Conservation (phyloP, 2,888 invertebrate genomes). For the Phragmatobia fuliginosa region DNA sequence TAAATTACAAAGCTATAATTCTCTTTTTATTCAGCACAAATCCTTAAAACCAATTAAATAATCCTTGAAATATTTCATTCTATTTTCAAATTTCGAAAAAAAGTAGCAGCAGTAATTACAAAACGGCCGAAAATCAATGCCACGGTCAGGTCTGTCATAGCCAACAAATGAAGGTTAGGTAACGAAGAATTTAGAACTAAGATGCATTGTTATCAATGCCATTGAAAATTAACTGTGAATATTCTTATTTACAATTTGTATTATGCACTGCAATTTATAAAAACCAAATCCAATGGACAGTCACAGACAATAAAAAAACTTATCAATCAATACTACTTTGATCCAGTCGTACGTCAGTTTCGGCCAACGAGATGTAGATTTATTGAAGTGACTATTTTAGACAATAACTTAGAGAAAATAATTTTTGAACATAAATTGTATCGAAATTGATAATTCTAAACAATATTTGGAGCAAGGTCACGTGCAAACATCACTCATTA, state of each 20-base stretch:
- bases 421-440: neutral
- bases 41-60: neutral
- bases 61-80: neutral
- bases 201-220: neutral
- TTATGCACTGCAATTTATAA: neutral
- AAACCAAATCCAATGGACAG: neutral
- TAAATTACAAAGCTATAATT: neutral
- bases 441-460: constrained; percentile 30
- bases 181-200: constrained; percentile 46
- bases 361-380: constrained; percentile 29
- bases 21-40: neutral
- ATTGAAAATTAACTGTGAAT: neutral
- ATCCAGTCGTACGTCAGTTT: constrained; percentile 26
- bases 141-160: constrained; percentile 51
- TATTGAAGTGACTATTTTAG: neutral
- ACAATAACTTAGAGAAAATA: neutral
- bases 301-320: neutral
- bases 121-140: constrained; percentile 59
- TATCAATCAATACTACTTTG: constrained; percentile 38
- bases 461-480: constrained; percentile 78
- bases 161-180: constrained; percentile 57
- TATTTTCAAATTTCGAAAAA: constrained; percentile 1
- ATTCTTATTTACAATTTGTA: no score
- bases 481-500: constrained; percentile 81
- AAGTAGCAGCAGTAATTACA: constrained; percentile 31